phyloP scores from a whole-genome alignment of 92 coral and sea anemone genomes.

The Meandrina meandrites region DNA sequence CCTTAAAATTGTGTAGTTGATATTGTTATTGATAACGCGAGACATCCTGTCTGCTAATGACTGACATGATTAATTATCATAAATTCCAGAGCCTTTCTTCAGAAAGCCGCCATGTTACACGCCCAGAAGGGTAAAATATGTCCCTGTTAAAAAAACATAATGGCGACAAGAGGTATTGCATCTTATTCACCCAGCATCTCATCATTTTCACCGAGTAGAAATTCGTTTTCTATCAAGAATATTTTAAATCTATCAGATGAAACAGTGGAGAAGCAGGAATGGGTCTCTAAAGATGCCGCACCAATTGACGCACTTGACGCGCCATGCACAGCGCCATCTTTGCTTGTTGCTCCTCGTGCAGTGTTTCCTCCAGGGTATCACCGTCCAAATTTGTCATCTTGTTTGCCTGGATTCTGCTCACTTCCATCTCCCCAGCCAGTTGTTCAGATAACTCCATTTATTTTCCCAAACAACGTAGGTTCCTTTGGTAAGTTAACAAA shows the following conservation, averaged over 20 bases:
- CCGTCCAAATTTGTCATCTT: not conserved
- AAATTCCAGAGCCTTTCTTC: not conserved
- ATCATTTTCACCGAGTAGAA: not conserved
- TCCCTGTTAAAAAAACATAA: not conserved
- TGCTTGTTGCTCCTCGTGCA: not conserved
- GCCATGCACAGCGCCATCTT: not conserved
- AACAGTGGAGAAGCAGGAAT: not conserved
- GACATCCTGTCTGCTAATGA: not conserved
- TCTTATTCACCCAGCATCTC: not conserved
- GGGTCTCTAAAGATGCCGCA: not conserved
- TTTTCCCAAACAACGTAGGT: not conserved
- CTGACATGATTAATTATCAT: not conserved
- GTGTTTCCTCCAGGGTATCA: not conserved
- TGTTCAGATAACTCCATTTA: not conserved
- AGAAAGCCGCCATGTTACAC: not conserved
- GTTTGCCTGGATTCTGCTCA: not conserved
- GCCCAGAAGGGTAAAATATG: not conserved
- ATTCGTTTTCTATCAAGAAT: not conserved
- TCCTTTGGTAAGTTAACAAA: not conserved
- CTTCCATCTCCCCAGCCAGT: not conserved
- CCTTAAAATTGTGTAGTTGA: not conserved
- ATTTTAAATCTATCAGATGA: not conserved
- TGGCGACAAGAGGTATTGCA: conserved; percentile 1
- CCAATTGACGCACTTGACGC: not conserved
- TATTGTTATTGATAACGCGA: not conserved